Percentiles rank a stretch among this genome's conserved stretches.
Evolutionary conservation across 1,140 invertebrate genomes (phyloP).

Genomic region (Atta colombica): DNA sequence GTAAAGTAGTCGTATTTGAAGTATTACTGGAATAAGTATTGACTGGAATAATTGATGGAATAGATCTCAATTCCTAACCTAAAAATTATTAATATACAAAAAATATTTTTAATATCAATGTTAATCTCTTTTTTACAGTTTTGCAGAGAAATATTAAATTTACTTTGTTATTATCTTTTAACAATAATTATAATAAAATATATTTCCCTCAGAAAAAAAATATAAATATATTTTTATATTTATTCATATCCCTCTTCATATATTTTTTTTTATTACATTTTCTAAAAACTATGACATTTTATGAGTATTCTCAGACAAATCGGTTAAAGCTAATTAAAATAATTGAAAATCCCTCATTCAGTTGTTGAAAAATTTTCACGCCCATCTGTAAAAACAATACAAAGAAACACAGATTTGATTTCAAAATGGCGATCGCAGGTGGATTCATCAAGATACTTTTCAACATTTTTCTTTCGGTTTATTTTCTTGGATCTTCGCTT

Average conservation of each 20-base stretch:
- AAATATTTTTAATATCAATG: not conserved
- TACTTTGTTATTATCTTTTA: not conserved
- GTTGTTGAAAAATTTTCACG: slow-evolving; percentile 22
- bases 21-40: no score
- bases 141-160: not conserved
- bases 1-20: not conserved
- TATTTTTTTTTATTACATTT: not conserved
- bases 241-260: not conserved
- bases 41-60: not conserved
- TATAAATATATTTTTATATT: not conserved
- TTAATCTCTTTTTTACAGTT: not conserved
- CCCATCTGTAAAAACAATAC: slow-evolving; percentile 47
- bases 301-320: not conserved
- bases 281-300: not conserved
- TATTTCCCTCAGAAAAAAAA: not conserved
- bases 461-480: not conserved
- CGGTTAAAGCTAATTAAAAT: not conserved
- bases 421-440: slow-evolving; percentile 15
- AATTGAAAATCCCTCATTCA: not conserved
- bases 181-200: not conserved
- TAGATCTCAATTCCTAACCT: slow-evolving; percentile 16
- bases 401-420: not conserved
- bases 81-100: not conserved
- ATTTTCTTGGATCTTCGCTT: not conserved
- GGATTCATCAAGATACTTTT: not conserved